phyloP scores from a whole-genome alignment of 1,140 invertebrate species.

The Agrypnia vestita region DNA sequence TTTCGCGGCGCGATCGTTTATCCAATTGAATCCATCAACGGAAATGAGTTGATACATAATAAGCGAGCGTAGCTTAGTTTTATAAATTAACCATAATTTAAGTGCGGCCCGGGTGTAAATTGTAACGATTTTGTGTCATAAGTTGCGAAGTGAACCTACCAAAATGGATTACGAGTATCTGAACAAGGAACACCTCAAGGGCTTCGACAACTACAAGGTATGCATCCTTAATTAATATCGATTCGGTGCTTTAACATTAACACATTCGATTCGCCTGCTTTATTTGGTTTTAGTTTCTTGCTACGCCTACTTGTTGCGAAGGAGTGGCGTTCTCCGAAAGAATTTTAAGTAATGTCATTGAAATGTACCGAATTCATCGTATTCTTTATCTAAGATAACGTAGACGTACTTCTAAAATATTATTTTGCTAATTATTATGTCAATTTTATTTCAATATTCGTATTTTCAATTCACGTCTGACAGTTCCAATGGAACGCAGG shows the following conservation, averaged over 20 bases:
- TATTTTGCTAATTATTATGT: neutral
- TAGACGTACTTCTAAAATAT: neutral
- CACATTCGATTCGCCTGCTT: no score
- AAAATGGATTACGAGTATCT: constrained; percentile 81
- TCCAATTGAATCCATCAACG: constrained; percentile 48
- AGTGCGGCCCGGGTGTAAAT: constrained; percentile 26
- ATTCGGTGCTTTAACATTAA: neutral
- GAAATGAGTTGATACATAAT: constrained; percentile 48
- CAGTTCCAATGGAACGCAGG: no score
- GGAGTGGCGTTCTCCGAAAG: constrained; percentile 11
- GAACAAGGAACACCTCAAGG: constrained; percentile 84
- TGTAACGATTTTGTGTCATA: constrained; percentile 42
- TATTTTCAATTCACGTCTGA: neutral
- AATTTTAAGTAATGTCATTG: constrained; percentile 16
- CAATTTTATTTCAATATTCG: neutral
- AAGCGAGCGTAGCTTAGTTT: constrained; percentile 37
- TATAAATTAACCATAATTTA: constrained; percentile 41
- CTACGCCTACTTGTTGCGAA: constrained; percentile 34
- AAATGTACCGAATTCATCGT: neutral
- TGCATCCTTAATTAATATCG: constrained; percentile 50
- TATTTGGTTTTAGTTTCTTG: neutral
- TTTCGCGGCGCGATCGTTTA: constrained; percentile 38
- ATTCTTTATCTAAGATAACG: neutral
- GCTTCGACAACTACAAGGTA: constrained; percentile 96
- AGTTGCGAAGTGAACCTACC: constrained; percentile 30